phyloP scores from a whole-genome alignment of 2,113 vertebrate genomes.

The Cariama cristata region DNA sequence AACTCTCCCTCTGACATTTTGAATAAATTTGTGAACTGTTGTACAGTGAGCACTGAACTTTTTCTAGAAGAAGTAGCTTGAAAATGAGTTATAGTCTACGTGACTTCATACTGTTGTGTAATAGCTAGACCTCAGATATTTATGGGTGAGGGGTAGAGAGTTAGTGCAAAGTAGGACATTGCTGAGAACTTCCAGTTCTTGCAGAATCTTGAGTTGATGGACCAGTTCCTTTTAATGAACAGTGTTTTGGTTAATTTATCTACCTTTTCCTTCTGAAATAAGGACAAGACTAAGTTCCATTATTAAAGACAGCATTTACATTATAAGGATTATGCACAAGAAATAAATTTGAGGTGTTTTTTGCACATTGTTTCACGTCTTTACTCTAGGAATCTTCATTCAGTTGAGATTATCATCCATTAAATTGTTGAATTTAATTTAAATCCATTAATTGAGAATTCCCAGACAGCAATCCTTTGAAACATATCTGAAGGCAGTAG shows the following conservation, averaged over 20 bases:
- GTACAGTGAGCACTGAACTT: not conserved
- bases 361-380: not conserved
- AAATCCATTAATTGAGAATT: not conserved
- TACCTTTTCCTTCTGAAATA: not conserved
- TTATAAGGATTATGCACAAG: not conserved
- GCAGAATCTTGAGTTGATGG: not conserved
- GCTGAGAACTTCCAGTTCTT: not conserved
- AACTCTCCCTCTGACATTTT: not conserved
- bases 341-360: not conserved
- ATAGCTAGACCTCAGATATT: not conserved
- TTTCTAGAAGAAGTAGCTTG: not conserved
- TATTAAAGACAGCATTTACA: not conserved
- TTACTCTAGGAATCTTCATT: not conserved
- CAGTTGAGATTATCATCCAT: not conserved
- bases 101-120: not conserved
- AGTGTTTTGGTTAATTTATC: not conserved
- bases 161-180: not conserved
- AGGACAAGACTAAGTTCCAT: not conserved
- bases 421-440: not conserved
- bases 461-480: not conserved
- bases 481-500: not conserved
- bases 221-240: not conserved
- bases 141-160: not conserved
- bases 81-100: not conserved
- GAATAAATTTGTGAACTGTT: not conserved